Base-by-base conservation (phyloP, 2,888 invertebrate genomes). In the Dasysyrphus albostriatus region DNA sequence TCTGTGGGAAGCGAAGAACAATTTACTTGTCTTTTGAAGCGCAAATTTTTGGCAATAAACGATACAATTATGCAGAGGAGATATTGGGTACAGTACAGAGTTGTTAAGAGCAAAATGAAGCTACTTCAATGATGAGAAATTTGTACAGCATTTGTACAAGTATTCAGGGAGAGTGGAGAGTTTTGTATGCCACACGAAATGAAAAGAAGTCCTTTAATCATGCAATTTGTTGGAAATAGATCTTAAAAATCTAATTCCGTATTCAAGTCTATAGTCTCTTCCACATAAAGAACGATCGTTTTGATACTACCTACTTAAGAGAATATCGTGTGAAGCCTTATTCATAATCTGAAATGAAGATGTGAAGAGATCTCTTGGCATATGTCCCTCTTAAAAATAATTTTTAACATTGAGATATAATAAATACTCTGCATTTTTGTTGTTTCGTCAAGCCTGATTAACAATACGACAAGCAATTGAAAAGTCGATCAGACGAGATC, bases 21-120 rank as follows among this genome's bases (percentile, higher is more conserved):
- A 79, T 83, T 79, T 79, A 73, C 73, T 81, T 29, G 77, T 77
- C 54, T 49, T 73, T 73, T 54, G 76, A 67, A 84, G 80, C 47
- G 47, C 47, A 80, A 72, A 69, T 77, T 81, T 81, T 81, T 81
- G 84, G 81, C 84, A 81, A 74, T 81, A 81, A 85, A 77, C 81
- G 81, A 85, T 81, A 81, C 73, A 85, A 85, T 85, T 85, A 85
- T 85, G 72, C 73, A 85, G 69, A 81, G 29, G 54, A 69, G 39
- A 42, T 69, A 10, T 49, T 54, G 4, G 8, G 51, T 5, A 24
- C 37, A 63, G 16, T 3, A 39, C 12, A 12, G 12, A 42, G 47
- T 10, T 49, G 12, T 49, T 34, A 44, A 37, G 37, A 67, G 7
- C 7, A 44, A 61, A 76, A 84, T 73, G 80, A 61, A 61, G 80